phyloP scores from a whole-genome alignment of 2,113 vertebrate genomes.

The Oplegnathus fasciatus region DNA sequence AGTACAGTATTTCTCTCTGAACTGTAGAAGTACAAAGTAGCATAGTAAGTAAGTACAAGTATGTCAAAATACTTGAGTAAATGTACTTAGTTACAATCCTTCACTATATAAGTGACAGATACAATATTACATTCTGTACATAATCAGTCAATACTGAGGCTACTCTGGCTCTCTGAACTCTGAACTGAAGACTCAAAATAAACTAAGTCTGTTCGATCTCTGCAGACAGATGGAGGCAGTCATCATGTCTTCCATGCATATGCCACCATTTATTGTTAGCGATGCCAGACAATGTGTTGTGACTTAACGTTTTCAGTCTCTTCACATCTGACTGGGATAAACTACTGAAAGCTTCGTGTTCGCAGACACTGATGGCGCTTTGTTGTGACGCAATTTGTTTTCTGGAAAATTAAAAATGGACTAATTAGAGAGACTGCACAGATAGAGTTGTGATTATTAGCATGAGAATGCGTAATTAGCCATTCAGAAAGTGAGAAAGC shows the following conservation, averaged over 20 bases:
- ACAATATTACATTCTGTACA: background rate
- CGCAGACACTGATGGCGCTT: background rate
- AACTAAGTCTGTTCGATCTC: background rate
- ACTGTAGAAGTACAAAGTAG: too few species aligned
- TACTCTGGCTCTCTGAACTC: background rate
- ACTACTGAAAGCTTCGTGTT: background rate
- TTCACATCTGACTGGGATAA: background rate
- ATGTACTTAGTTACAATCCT: too few species aligned
- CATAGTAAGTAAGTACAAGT: too few species aligned
- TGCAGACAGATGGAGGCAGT: conserved; percentile 15
- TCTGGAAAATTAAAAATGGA: conserved; percentile 1
- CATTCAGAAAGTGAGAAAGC: background rate
- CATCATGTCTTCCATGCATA: background rate
- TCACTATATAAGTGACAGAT: background rate
- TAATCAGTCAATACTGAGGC: background rate
- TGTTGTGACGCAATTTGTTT: conserved; percentile 24
- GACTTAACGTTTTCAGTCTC: background rate
- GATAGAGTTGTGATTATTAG: conserved; percentile 27
- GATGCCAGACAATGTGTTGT: background rate
- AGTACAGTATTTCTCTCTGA: too few species aligned
- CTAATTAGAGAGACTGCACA: conserved; percentile 28
- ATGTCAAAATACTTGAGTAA: too few species aligned
- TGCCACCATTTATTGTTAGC: background rate
- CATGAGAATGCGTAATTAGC: conserved; percentile 38
- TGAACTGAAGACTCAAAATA: background rate